These are phyloP conservation scores for Caenorhabditis angaria DNA, from an alignment of 2,888 invertebrate genomes.

Conservation along the genomic window DNA sequence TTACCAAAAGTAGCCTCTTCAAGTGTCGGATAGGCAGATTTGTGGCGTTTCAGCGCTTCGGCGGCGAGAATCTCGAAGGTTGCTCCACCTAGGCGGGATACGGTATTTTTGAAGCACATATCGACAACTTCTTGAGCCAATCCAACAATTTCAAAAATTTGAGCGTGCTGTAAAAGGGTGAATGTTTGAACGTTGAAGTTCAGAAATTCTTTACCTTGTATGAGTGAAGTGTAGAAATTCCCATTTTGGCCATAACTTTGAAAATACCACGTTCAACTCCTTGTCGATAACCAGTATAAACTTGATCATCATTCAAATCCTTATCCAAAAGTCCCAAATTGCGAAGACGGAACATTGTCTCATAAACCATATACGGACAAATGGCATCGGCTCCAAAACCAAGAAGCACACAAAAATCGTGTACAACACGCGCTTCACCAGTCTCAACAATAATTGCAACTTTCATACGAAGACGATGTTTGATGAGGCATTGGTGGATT, in stretches of 20 bases:
- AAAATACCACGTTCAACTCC: constrained; percentile 90
- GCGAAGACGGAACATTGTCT: constrained; percentile 86
- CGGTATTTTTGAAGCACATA: constrained; percentile 87
- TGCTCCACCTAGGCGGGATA: constrained; percentile 85
- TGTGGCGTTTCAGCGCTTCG: constrained; percentile 69
- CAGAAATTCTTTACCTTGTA: constrained; percentile 79
- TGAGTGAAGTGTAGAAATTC: constrained; percentile 95
- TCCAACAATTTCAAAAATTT: constrained; percentile 98
- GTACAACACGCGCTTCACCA: constrained; percentile 89
- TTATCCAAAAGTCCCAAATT: constrained; percentile 88
- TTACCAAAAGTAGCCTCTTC: constrained; percentile 52
- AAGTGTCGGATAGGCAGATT: constrained; percentile 65
- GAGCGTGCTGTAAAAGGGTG: constrained; percentile 80
- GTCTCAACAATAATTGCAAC: constrained; percentile 89
- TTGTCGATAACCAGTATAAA: constrained; percentile 82
- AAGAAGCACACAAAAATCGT: constrained; percentile 92
- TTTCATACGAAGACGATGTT: constrained; percentile 92
- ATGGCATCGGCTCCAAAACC: constrained; percentile 96
- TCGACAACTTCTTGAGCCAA: constrained; percentile 89
- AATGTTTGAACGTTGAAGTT: background rate
- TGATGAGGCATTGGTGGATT: constrained; percentile 93
- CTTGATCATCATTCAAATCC: constrained; percentile 73
- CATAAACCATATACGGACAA: constrained; percentile 87
- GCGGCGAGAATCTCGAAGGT: constrained; percentile 79
- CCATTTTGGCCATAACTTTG: constrained; percentile 99